A percentile compares a stretch with the other conserved stretches of the same genome.
These are phyloP conservation scores for Pagetopsis macropterus DNA, from an alignment of 2,797 vertebrate genomes.

Conservation along the genomic window DNA sequence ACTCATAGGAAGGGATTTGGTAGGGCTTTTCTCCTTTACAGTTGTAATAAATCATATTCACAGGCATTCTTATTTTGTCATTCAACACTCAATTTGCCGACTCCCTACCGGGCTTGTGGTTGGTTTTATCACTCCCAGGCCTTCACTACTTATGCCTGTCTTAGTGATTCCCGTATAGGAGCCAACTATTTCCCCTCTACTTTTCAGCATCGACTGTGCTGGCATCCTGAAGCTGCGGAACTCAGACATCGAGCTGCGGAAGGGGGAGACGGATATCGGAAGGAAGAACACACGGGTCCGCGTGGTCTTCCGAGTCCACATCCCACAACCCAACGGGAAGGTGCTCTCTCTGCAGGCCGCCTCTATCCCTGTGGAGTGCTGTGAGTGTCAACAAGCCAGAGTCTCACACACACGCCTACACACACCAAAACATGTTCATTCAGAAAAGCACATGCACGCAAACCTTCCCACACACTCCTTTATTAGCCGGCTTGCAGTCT, in stretches of 20 bases:
- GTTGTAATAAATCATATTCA: constrained; percentile 65
- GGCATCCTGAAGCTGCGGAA: constrained; percentile 98
- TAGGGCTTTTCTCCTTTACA: constrained; percentile 57
- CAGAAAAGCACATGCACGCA: constrained; percentile 26
- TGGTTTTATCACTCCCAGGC: constrained; percentile 61
- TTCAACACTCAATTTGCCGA: constrained; percentile 49
- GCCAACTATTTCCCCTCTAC: constrained; percentile 63
- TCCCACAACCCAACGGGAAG: constrained; percentile 96
- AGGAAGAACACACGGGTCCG: constrained; percentile 98
- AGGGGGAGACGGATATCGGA: constrained; percentile 98
- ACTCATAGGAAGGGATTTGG: constrained; percentile 47
- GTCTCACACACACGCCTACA: constrained; percentile 7
- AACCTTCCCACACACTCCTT: constrained; percentile 9
- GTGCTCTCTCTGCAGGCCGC: constrained; percentile 95
- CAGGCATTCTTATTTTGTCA: constrained; percentile 57
- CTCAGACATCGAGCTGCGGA: constrained; percentile 98
- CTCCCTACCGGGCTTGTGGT: constrained; percentile 58
- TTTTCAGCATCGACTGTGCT: constrained; percentile 95
- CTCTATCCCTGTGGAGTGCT: constrained; percentile 98
- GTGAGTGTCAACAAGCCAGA: constrained; percentile 84
- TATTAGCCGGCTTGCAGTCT: constrained; percentile 12
- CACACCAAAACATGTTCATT: constrained; percentile 34
- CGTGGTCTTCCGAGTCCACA: constrained; percentile 97
- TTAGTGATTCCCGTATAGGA: constrained; percentile 30
- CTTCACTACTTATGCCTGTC: constrained; percentile 53